phyloP scores from a whole-genome alignment of 2,113 vertebrate genomes.

The Dasyornis broadbenti region DNA sequence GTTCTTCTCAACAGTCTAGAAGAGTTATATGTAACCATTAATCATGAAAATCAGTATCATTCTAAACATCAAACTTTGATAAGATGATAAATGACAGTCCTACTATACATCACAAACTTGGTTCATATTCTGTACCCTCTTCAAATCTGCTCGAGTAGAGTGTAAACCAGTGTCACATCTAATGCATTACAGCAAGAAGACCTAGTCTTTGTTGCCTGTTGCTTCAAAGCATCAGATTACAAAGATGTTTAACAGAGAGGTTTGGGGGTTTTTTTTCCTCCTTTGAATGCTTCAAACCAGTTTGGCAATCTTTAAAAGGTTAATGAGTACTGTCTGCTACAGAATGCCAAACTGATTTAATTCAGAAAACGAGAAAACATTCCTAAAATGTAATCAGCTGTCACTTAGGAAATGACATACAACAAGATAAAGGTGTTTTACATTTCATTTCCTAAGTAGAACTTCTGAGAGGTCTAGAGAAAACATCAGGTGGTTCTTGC shows the following conservation, averaged over 20 bases:
- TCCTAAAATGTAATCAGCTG: conserved; percentile 38
- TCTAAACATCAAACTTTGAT: neutral
- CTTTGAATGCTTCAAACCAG: neutral
- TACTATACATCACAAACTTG: neutral
- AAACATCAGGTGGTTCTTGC: neutral
- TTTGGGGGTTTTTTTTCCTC: neutral
- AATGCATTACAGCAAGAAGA: neutral
- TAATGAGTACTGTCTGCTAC: conserved; percentile 45
- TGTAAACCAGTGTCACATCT: neutral
- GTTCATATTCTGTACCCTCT: neutral
- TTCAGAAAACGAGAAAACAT: conserved; percentile 50
- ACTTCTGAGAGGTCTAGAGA: neutral
- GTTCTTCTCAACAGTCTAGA: neutral
- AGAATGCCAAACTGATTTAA: conserved; percentile 44
- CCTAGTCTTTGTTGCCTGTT: neutral
- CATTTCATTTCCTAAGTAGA: conserved; percentile 7
- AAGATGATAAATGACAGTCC: neutral
- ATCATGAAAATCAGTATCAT: neutral
- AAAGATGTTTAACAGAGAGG: neutral
- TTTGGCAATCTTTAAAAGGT: conserved; percentile 46
- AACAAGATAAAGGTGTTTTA: neutral
- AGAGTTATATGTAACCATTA: neutral
- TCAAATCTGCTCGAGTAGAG: neutral
- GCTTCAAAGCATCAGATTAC: neutral
- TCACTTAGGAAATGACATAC: conserved; percentile 31